Evolutionary conservation across 2,113 vertebrate species (phyloP).

Genomic region (Lophochroa leadbeateri): DNA sequence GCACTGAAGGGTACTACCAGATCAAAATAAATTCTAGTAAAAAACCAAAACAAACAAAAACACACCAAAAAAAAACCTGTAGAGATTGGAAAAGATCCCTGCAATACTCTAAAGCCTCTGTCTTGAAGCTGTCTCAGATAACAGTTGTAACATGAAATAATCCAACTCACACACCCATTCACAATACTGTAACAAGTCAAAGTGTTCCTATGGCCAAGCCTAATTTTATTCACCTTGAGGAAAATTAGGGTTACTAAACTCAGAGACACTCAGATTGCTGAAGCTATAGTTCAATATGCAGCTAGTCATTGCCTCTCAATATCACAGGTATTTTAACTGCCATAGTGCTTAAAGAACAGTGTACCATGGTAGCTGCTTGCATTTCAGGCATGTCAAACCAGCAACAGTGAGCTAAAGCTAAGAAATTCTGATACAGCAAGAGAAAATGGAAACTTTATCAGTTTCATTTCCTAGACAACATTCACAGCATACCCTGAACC

Average conservation of each 20-base stretch:
- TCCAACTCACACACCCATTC: background rate
- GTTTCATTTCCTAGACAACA: background rate
- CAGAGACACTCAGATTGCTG: background rate
- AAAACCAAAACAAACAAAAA: background rate
- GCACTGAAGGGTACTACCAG: background rate
- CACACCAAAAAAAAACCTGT: background rate
- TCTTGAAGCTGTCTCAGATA: background rate
- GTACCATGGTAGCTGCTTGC: background rate
- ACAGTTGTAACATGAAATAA: background rate
- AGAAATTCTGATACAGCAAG: background rate
- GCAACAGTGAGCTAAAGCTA: background rate
- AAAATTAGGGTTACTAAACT: background rate
- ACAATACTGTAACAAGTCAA: background rate
- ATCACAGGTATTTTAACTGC: background rate
- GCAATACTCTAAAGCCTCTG: background rate
- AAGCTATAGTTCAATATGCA: background rate
- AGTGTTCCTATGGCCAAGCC: background rate
- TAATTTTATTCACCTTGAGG: background rate
- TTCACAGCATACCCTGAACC: background rate
- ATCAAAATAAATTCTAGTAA: background rate
- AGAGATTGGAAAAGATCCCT: background rate
- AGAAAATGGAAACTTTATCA: background rate
- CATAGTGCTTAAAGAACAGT: background rate
- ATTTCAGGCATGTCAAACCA: background rate
- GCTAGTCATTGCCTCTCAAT: background rate